Conservation (phyloP, 2,113 vertebrate genomes). For the Scomber scombrus region DNA sequence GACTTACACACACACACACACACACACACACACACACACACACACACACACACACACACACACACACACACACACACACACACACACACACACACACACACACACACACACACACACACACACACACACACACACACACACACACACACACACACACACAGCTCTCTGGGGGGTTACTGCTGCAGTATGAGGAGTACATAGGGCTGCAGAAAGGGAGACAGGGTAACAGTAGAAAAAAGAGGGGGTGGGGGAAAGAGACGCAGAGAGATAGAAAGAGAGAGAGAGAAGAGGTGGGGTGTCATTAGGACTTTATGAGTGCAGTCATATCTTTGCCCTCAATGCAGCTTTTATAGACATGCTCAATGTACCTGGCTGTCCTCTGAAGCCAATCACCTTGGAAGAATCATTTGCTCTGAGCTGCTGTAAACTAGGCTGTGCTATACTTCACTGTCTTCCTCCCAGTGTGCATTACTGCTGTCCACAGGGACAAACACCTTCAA, state of each 20-base stretch:
- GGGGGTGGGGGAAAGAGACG: conserved; percentile 1
- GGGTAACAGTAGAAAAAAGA: conserved; percentile 34
- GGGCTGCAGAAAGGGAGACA: conserved; percentile 45
- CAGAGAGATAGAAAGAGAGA: background rate
- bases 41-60: background rate
- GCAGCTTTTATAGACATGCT: conserved; percentile 67
- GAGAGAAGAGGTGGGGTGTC: conserved; percentile 8
- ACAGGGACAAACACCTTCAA: conserved; percentile 30
- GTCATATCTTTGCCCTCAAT: conserved; percentile 62
- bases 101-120: background rate
- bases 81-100: background rate
- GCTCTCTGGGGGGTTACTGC: conserved; percentile 43
- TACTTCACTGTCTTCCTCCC: conserved; percentile 55
- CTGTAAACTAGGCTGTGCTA: conserved; percentile 68
- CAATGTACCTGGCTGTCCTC: conserved; percentile 49
- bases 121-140: conserved; percentile 15
- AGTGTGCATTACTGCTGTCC: conserved; percentile 37
- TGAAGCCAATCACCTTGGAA: conserved; percentile 70
- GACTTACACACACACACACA: background rate
- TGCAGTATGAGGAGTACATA: conserved; percentile 56
- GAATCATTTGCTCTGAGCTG: conserved; percentile 55
- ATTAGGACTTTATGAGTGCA: conserved; percentile 72
- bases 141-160: conserved; percentile 1
- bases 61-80: background rate
- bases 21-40: background rate